A percentile compares a stretch with the other conserved stretches of the same genome.
Evolutionary conservation across 2,113 vertebrate species (phyloP).

Genomic region (Psettodes erumei): DNA sequence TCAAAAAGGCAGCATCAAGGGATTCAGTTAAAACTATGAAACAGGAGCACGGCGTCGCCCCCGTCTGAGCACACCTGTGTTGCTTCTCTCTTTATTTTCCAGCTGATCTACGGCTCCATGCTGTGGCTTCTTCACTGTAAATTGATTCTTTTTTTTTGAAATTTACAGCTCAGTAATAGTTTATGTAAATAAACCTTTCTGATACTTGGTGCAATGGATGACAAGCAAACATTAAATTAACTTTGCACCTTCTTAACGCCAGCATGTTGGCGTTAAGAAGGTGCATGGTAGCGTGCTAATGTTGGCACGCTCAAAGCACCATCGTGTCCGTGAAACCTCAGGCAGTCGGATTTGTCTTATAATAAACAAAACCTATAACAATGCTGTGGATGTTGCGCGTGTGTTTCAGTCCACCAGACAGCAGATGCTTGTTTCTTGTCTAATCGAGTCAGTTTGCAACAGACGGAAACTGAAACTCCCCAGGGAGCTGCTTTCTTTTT

Average conservation of each 20-base stretch:
- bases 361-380: background rate
- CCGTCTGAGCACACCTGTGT: background rate
- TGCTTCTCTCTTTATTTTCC: background rate
- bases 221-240: background rate
- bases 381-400: background rate
- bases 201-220: background rate
- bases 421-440: background rate
- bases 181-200: background rate
- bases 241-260: background rate
- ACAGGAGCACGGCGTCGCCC: background rate
- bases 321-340: background rate
- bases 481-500: background rate
- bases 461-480: background rate
- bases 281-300: background rate
- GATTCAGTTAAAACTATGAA: slow-evolving; percentile 8
- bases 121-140: background rate
- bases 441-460: background rate
- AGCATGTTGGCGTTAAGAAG: too few relatives aligned
- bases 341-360: background rate
- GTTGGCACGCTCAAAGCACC: background rate
- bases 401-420: background rate
- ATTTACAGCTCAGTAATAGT: too few relatives aligned
- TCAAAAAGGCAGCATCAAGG: slow-evolving; percentile 16
- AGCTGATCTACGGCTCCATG: background rate
- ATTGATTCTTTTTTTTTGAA: too few relatives aligned